Conservation (phyloP, 2,888 invertebrate genomes). For the Drosophila pseudotalamancana region DNA sequence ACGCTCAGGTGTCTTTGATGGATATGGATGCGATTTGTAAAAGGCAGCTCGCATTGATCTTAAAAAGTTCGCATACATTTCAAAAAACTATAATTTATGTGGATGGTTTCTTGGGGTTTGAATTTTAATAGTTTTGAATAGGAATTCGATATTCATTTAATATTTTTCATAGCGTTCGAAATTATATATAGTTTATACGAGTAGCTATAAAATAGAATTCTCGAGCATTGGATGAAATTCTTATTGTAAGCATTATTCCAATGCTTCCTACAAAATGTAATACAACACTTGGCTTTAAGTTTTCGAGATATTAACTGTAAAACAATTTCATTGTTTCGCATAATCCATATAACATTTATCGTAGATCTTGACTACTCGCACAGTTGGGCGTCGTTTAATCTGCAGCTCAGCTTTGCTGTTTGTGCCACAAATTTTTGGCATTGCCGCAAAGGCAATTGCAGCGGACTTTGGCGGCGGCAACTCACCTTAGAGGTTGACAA, state of each 20-base stretch:
- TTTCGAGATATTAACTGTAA: neutral
- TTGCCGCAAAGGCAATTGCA: slow-evolving; percentile 53
- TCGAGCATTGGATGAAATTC: no score
- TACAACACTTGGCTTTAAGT: no score
- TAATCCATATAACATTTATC: slow-evolving; percentile 22
- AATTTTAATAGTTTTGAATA: no score
- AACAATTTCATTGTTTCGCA: neutral
- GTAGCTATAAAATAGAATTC: no score
- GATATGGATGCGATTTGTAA: slow-evolving; percentile 31
- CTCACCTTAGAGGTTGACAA: slow-evolving; percentile 72
- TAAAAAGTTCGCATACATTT: neutral
- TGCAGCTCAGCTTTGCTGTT: slow-evolving; percentile 39
- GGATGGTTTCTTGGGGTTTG: neutral
- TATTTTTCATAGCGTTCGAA: no score
- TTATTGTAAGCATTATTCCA: no score
- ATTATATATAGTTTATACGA: no score
- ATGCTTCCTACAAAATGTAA: no score
- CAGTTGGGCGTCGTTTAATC: slow-evolving; percentile 56
- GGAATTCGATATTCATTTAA: no score
- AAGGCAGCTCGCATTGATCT: slow-evolving; percentile 23
- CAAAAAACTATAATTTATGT: neutral
- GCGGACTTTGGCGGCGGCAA: slow-evolving; percentile 45
- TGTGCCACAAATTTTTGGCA: slow-evolving; percentile 72
- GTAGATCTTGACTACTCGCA: slow-evolving; percentile 15
- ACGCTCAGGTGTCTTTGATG: slow-evolving; percentile 34